Base-by-base conservation (phyloP, 2,888 invertebrate species). In the Dermolepida albohirtum region DNA sequence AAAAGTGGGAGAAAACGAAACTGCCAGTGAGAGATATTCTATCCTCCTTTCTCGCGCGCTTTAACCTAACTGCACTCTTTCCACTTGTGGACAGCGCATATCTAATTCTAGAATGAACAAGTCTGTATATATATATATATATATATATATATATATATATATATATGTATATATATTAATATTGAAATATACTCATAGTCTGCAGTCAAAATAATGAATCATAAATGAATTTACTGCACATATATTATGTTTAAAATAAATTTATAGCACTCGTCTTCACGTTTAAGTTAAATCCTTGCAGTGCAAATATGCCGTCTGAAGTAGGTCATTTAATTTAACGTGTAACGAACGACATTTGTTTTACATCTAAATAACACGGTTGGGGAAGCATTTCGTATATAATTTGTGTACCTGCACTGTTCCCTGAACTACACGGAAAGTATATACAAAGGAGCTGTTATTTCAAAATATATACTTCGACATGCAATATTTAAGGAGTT, bases 331-430 rank as follows among this genome's bases (percentile, higher is more conserved):
- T 54, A 54, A 54, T 54, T 54, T 41, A 54, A 17, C 39, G 40
- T 10, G 16, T 17, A 54, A 27, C 44, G 44, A 59, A 59, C 44
- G 44, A 59, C 59, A 47, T 22, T 43, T 44, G 44, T 17, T 59
- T 59, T 44, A 44, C 47, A 47, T 59, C 59, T 44, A 59, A 59
- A 59, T 44, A 59, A 44, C 44, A 59, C 59, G 59, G 41, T 44
- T 29, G 44, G 41, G 43, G 44, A 44, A 40, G 4, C 44, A 12
- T 14, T 59, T 44, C 44, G 47, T 44, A 14, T 47, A 34, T 29
- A 59, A 59, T 59, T 59, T 59, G 44, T 59, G 16, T 59, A 29
- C 44, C 44, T 34, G 34, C 43, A 43, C 43, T 44, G 43, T 44
- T 12, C 27, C 43, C n/a, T 5, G 39, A 29, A 29, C 22, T 29